Percentiles rank a stretch among this genome's conserved stretches.
Conservation (phyloP, 2,888 invertebrate species). For the Spodoptera littoralis region DNA sequence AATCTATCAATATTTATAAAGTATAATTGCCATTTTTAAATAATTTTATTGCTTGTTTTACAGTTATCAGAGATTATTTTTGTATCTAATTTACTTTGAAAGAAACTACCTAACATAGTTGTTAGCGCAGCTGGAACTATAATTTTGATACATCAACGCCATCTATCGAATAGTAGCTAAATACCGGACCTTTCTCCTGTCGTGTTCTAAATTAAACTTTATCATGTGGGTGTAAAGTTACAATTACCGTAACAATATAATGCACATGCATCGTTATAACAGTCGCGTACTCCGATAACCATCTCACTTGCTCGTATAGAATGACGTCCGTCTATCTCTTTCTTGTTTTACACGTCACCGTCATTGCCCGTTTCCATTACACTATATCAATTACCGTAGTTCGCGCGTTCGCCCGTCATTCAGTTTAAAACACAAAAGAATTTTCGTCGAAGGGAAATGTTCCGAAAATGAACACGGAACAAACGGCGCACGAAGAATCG, state of each 20-base stretch:
- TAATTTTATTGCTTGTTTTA: slow-evolving; percentile 14
- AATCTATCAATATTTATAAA: slow-evolving; percentile 29
- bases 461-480: slow-evolving; percentile 75
- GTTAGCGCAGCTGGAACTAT: slow-evolving; percentile 24
- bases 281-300: slow-evolving; percentile 69
- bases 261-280: slow-evolving; percentile 80
- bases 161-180: slow-evolving; percentile 69
- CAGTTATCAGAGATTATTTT: slow-evolving; percentile 6
- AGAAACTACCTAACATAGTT: slow-evolving; percentile 2
- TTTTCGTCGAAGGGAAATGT: slow-evolving; percentile 64
- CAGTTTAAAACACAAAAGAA: slow-evolving; percentile 61
- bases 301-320: slow-evolving; percentile 75
- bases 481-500: slow-evolving; percentile 76
- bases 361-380: slow-evolving; percentile 87
- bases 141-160: slow-evolving; percentile 73
- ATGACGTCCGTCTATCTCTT: slow-evolving; percentile 75
- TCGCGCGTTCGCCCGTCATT: slow-evolving; percentile 49
- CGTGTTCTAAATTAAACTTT: slow-evolving; percentile 69
- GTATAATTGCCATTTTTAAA: slow-evolving; percentile 2
- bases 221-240: slow-evolving; percentile 70
- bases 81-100: slow-evolving; percentile 10
- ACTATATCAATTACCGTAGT: slow-evolving; percentile 84
- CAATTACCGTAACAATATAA: slow-evolving; percentile 76
- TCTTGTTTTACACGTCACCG: slow-evolving; percentile 83
- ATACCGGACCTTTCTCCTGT: slow-evolving; percentile 31